Evolutionary conservation across 1,140 invertebrate species (phyloP), one percentile per base, ranked within the genome.

Genomic region (Olivierus martensii): DNA sequence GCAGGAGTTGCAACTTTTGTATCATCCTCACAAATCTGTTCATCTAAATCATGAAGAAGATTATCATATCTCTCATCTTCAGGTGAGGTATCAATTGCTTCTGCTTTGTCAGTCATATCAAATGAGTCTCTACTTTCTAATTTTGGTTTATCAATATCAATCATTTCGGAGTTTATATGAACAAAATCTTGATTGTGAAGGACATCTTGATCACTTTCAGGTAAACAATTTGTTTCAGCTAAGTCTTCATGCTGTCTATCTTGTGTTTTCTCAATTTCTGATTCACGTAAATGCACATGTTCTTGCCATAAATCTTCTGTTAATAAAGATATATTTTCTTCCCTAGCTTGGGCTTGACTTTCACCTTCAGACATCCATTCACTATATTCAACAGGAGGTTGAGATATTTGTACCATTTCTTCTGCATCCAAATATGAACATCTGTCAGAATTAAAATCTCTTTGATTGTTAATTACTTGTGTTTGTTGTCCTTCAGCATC

Each of bases 31-130:
- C 28, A 28, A 28, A 28, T 28, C 9, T 28, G 28, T 28, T 28
- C 28, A 28, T 28, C 28, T 28, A 28, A 28, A 28, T 28, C 28
- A 28, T 28, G 34, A 9, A 36, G 36, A 37, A 47, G 44, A 21
- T 44, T 51, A 14, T 56, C 55, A 52, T 56, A 56, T 3, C 50
- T 50, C n/a, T 56, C 55, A 41, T 56, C 55, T 49, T 56, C 55
- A 39, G 55, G 55, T 2, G 46, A 52, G n/a, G 55, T 56, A 46
- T 56, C 55, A 39, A 56, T 46, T n/a, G 46, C 22, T 15, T 56
- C 55, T n/a, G 15, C 38, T 50, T 41, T 56, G 9, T 28, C 28
- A 28, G 28, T 28, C 28, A 28, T 28, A 22, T 56, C 55, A 19
- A 52, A 18, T 21, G 50, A 49, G 44, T 56, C 55, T 1, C 35